Base-by-base conservation (phyloP, 2,888 invertebrate species). In the Seira sanloemensis region DNA sequence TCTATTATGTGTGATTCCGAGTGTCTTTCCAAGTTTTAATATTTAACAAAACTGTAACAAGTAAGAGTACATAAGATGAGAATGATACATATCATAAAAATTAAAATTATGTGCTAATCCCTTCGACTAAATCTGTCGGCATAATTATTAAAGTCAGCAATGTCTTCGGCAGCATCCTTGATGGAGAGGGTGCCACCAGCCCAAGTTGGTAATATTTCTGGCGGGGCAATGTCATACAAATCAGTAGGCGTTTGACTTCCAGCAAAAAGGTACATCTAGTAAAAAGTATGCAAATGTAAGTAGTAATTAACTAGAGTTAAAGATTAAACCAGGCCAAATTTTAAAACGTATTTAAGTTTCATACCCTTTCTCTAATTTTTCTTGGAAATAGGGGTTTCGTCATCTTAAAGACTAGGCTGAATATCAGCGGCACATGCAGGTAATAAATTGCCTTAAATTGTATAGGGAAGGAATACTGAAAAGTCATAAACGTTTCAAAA, bases 301-400 rank as follows among this genome's bases (percentile, higher is more conserved):
- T 73, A 72, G 2, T 46, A 50, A 73, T 79, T 9, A 5, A 67
- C n/a, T 7, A 67, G 26, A 67, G 19, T 18, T 12, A 2, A 66
- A 66, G 1, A 5, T 16, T 12, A 66, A 2, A 7, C 12, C 66
- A 12, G 26, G 16, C 24, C n/a, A 69, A 69, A 4, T 27, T 27
- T 50, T n/a, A 9, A 58, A 58, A 58, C 19, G 5, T 58, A 58
- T 46, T 46, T n/a, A 18, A 4, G 37, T 26, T 26, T 9, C 78
- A 65, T 73, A 80, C 80, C 19, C 80, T 37, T 27, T 25, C 26
- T 21, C 54, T 65, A 7, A 74, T 54, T 54, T 80, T 80, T 18
- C 74, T 80, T n/a, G 80, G 80, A 18, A 80, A 67, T 2, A 80
- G 19, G 19, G 65, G 80, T 37, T 67, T 74, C 4, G 74, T 5